Evolutionary conservation across 2,888 invertebrate genomes (phyloP).

Genomic region (Entomobrya proxima): DNA sequence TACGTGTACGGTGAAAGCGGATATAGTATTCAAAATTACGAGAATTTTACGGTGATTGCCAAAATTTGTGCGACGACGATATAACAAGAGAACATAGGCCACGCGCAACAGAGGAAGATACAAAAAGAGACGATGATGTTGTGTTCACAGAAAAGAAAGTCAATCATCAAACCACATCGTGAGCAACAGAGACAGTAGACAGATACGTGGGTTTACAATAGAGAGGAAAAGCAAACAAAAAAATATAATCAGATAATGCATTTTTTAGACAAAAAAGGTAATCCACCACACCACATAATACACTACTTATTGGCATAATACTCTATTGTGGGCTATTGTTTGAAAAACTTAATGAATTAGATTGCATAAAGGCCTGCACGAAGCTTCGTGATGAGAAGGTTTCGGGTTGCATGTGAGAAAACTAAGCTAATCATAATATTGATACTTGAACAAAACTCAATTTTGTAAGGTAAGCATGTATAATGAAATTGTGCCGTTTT

Average conservation of each 20-base stretch:
- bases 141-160: slow-evolving; percentile 20
- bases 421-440: too few species aligned
- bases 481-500: too few species aligned
- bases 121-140: not conserved
- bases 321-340: too few species aligned
- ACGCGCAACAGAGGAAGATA: not conserved
- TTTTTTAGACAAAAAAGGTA: not conserved
- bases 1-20: not conserved
- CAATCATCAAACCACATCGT: slow-evolving; percentile 24
- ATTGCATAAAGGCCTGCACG: too few species aligned
- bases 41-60: not conserved
- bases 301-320: too few species aligned
- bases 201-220: too few species aligned
- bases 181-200: not conserved
- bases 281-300: too few species aligned
- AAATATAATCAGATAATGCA: not conserved
- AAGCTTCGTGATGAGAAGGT: too few species aligned
- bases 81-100: not conserved
- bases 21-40: not conserved
- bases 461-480: too few species aligned
- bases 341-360: too few species aligned
- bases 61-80: not conserved
- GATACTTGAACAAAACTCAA: too few species aligned
- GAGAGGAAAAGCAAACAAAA: slow-evolving; percentile 42
- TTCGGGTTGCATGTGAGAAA: too few species aligned